Evolutionary conservation across 2,888 invertebrate species (phyloP), one percentile per base, ranked within the genome.

Genomic region (Arrhopalites spinosus): DNA sequence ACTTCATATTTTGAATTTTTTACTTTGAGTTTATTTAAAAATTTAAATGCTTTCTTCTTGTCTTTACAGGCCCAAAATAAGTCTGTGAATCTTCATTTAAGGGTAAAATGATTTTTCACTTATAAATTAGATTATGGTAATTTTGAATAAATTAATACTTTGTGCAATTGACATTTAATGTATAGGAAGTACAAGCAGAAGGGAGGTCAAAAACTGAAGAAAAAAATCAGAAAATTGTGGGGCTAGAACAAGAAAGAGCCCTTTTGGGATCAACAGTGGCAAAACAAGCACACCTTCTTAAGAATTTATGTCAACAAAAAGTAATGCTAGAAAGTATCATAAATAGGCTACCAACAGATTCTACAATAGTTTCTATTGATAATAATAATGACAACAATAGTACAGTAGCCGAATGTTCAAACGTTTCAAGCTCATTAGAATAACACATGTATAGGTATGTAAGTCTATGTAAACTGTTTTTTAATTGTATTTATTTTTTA

Each of bases 101-200:
- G 47, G 69, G 47, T 45, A 45, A 29, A 25, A 36, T 30, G 20
- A n/a, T 2, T 50, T 50, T 17, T 13, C 15, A 50, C 17, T 27
- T 23, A 15, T 3, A 61, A 2, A 5, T 25, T 61, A 11, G 29
- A 29, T n/a, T 23, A 15, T 27, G 17, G n/a, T 66, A 29, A 20
- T 30, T 66, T 17, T 2, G 36, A 66, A n/a, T 53, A 70, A 25
- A 17, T 8, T 17, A 50, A 2, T 56, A 25, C 7, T 25, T 17
- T 25, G 15, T 47, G 5, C 29, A 70, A 45, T 66, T 68, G 50
- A 23, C 50, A 20, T 56, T 66, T 47, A 11, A n/a, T 59, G 27
- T n/a, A 61, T 67, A 80, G 80, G 81, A 82, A 73, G 72, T 79
- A 13, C 80, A 80, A 53, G 70, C 77, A 29, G 82, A 82, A 61